Evolutionary conservation across 2,888 invertebrate genomes (phyloP).

Genomic region (Epistrophe grossulariae): DNA sequence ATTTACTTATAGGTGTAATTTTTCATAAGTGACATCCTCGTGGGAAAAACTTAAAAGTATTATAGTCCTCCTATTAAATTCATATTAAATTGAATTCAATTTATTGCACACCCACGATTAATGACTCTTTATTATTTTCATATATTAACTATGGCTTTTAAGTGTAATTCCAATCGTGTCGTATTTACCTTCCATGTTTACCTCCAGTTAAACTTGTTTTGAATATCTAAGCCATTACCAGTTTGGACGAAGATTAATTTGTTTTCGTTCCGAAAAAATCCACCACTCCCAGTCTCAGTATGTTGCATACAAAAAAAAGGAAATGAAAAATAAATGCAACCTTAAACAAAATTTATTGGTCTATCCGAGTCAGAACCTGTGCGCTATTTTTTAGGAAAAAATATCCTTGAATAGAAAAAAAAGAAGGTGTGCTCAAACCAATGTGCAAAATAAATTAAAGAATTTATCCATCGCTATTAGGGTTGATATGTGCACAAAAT

Average conservation of each 20-base stretch:
- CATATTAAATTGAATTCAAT: not conserved
- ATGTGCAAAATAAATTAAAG: constrained; percentile 73
- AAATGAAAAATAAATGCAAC: constrained; percentile 48
- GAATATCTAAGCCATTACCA: constrained; percentile 63
- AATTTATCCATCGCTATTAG: constrained; percentile 70
- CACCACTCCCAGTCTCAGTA: constrained; percentile 16
- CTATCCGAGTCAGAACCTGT: constrained; percentile 42
- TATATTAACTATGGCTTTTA: constrained; percentile 17
- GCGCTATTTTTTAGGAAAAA: constrained; percentile 22
- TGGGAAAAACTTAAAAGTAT: too few relatives aligned
- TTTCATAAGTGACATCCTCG: too few relatives aligned
- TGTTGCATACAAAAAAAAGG: not conserved
- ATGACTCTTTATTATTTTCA: constrained; percentile 8
- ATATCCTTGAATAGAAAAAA: constrained; percentile 59
- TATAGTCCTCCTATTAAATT: too few relatives aligned
- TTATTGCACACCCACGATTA: not conserved
- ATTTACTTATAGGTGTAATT: too few relatives aligned
- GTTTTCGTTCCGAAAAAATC: constrained; percentile 62
- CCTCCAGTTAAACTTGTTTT: constrained; percentile 34
- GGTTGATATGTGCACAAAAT: constrained; percentile 69
- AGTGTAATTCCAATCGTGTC: not conserved
- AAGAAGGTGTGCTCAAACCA: constrained; percentile 18
- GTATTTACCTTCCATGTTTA: constrained; percentile 11
- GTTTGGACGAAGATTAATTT: constrained; percentile 72
- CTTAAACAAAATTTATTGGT: constrained; percentile 73